Base-by-base conservation (phyloP, 2,888 invertebrate genomes). In the Linnaemya vulpina region DNA sequence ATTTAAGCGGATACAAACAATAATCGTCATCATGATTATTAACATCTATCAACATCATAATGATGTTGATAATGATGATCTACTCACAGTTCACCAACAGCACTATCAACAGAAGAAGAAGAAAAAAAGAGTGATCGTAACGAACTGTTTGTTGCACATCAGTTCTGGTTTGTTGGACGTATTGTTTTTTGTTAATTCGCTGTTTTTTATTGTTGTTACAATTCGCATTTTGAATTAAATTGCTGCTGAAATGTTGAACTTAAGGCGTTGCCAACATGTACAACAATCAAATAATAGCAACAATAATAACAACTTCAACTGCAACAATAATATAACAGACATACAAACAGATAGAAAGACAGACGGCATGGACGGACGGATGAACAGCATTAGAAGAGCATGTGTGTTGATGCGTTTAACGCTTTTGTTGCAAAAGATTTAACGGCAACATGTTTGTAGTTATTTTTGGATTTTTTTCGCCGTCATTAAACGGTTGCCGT, bases 161-260 rank as follows among this genome's bases (percentile, higher is more conserved):
- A 85, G 85, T 85, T 85, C 85, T 85, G 85, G 82, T 85, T 85
- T 82, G 85, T 75, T 85, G 84, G 71, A 53, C 76, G 76, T 83
- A 75, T 58, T 81, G 46, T 55, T 63, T 74, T 13, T 55, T 51
- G n/a, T 40, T 15, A 15, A 22, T 51, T 62, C 70, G 51, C 22
- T 53, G 43, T 17, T 13, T 67, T 51, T 25, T 71, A n/a, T 70
- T 78, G 71, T 71, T 76, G 68, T 58, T 76, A 63, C 76, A 81
- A 82, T 82, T 77, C 67, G 77, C 49, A 63, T 78, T 71, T 73
- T 49, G 51, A 51, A 74, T 74, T 65, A 77, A 83, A 77, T 68
- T 68, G 74, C 70, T 83, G 79, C 79, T 75, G 68, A 82, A 82
- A 79, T 71, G 82, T 62, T 79, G 78, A 73, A 73, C 83, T 78